These are phyloP conservation scores for Portevinia maculata DNA, from an alignment of 2,888 invertebrate genomes.

Conservation along the genomic window DNA sequence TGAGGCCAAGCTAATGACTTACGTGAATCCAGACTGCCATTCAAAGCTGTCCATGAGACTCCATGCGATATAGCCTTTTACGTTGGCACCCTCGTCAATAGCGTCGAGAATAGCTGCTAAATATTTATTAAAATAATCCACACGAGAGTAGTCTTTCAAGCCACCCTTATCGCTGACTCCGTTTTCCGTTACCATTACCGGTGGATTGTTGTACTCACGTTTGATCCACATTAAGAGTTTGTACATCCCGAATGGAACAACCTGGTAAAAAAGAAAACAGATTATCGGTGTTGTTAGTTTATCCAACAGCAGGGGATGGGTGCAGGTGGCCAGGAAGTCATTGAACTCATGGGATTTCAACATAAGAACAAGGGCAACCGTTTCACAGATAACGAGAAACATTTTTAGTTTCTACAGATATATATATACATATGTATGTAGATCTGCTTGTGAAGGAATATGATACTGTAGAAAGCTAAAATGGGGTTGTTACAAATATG, in stretches of 20 bases:
- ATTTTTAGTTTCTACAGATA: no score
- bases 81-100: conserved; percentile 85
- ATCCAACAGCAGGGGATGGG: neutral
- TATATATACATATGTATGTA: neutral
- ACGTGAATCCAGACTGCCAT: conserved; percentile 90
- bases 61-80: conserved; percentile 89
- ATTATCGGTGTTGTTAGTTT: conserved; percentile 5
- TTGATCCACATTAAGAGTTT: conserved; percentile 86
- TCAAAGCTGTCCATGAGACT: no score
- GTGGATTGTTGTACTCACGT: conserved; percentile 85
- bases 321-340: no score
- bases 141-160: conserved; percentile 83
- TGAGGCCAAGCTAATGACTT: no score
- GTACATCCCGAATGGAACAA: conserved; percentile 87
- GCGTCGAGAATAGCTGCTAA: conserved; percentile 81
- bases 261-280: conserved; percentile 82
- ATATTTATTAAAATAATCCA: conserved; percentile 84
- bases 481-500: conserved; percentile 23
- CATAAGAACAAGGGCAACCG: conserved; percentile 38
- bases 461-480: conserved; percentile 62
- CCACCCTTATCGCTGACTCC: conserved; percentile 84
- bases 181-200: conserved; percentile 86
- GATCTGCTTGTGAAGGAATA: conserved; percentile 52
- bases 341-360: conserved; percentile 60
- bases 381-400: no score